phyloP scores from a whole-genome alignment of 2,888 invertebrate genomes.

The Lissocephala sabroskyi region DNA sequence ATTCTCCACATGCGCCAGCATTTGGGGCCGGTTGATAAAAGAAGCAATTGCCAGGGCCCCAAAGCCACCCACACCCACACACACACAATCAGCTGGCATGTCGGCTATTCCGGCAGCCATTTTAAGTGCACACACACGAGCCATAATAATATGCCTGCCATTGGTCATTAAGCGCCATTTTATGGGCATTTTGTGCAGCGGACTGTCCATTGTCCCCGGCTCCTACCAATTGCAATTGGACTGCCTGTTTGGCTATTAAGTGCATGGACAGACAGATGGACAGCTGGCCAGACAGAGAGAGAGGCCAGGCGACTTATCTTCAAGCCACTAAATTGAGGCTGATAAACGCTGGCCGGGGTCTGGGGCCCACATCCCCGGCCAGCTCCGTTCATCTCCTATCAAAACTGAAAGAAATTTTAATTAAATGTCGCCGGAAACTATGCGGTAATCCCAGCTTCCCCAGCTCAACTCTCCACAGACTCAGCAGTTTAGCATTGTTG shows the following conservation, averaged over 20 bases:
- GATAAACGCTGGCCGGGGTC: constrained; percentile 27
- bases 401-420: constrained; percentile 55
- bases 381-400: too few relatives aligned
- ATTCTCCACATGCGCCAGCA: neutral
- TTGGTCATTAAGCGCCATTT: constrained; percentile 55
- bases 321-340: constrained; percentile 57
- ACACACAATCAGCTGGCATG: neutral
- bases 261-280: constrained; percentile 28
- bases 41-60: constrained; percentile 6
- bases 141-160: constrained; percentile 21
- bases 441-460: constrained; percentile 53
- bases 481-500: constrained; percentile 42
- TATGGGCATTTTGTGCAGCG: constrained; percentile 42
- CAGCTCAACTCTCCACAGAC: constrained; percentile 3
- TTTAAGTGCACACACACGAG: constrained; percentile 10
- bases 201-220: neutral
- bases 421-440: constrained; percentile 65
- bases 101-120: constrained; percentile 1
- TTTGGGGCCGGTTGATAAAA: constrained; percentile 13
- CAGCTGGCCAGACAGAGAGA: too few relatives aligned
- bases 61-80: too few relatives aligned
- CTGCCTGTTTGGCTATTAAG: constrained; percentile 46
- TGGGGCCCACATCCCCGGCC: too few relatives aligned
- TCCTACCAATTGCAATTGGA: neutral
- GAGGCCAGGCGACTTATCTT: constrained; percentile 56